Base-by-base conservation (phyloP, 2,888 invertebrate genomes). In the Seladonia tumulorum region DNA sequence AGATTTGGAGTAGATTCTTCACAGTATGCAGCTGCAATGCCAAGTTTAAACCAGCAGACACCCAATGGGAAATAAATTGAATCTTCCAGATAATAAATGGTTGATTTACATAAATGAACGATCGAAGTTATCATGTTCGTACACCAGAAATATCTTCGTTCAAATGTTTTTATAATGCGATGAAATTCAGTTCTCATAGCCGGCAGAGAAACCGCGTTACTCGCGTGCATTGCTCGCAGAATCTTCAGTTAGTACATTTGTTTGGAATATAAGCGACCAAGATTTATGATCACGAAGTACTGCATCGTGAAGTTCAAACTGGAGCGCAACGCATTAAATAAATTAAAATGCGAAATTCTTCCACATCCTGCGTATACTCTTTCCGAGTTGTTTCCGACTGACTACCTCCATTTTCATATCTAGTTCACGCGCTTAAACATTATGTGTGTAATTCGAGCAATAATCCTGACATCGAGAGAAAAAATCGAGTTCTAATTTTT, bases 331-430 rank as follows among this genome's bases (percentile, higher is more conserved):
- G 70, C 39, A 70, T 42, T 70, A 70, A 35, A 70, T 63, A 63
- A 63, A 63, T 63, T 63, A 63, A 63, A 63, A 29, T 63, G 63
- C 29, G 29, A 63, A 63, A 63, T 63, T 29, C 63, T 18, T 63
- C 29, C 63, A 8, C 63, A 5, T 8, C 18, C 29, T 8, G 29
- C 63, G 63, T 18, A 8, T 3, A 8, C 63, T 29, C 29, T 18
- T 29, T 18, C 2, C 14, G 18, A 29, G 16, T 16, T 63, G 29
- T 63, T 63, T 18, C 29, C 63, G 18, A 14, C 63, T 1, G 29
- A 25, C 29, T 29, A 18, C 60, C 16, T n/a, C 16, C 29, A 63
- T 29, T 29, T 63, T 18, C 63, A 29, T 18, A 29, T 29, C 63
- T 7, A 16, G 63, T 29, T 2, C 7, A 8, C 18, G 16, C 5